Evolutionary conservation across 2,113 vertebrate species (phyloP).

Genomic region (Hystrix cristata): DNA sequence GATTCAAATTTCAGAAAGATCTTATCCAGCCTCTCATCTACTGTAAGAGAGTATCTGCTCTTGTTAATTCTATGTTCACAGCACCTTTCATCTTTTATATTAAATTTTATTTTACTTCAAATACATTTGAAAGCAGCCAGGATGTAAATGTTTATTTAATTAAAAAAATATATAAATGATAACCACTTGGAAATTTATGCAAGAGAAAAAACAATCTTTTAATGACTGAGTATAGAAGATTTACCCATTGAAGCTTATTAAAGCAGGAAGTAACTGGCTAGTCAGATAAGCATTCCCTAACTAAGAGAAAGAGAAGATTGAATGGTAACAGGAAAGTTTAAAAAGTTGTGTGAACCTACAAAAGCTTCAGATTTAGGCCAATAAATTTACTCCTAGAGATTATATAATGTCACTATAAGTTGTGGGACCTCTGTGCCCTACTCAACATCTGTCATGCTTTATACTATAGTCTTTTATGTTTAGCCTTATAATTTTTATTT

Average conservation of each 20-base stretch:
- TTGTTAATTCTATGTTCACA: constrained; percentile 51
- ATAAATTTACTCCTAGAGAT: constrained; percentile 72
- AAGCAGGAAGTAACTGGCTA: constrained; percentile 37
- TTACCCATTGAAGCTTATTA: constrained; percentile 50
- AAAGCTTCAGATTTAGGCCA: constrained; percentile 77
- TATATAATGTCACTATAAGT: constrained; percentile 50
- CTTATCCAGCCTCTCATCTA: background rate
- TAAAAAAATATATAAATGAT: constrained; percentile 14
- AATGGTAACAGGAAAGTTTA: constrained; percentile 60
- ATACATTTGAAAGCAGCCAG: background rate
- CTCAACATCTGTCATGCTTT: background rate
- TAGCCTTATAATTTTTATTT: constrained; percentile 47
- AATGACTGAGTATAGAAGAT: background rate
- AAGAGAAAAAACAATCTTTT: constrained; percentile 29
- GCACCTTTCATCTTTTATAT: constrained; percentile 5
- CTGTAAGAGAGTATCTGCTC: background rate
- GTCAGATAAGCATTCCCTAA: constrained; percentile 50
- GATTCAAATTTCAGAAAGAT: background rate
- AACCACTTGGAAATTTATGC: constrained; percentile 29
- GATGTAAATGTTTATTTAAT: background rate
- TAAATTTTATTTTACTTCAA: constrained; percentile 55
- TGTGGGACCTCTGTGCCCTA: background rate
- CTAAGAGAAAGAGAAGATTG: constrained; percentile 68
- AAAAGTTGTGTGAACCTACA: constrained; percentile 43
- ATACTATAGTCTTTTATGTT: background rate